Evolutionary conservation across 2,113 vertebrate genomes (phyloP).

Genomic region (Onychorhynchus coronatus): DNA sequence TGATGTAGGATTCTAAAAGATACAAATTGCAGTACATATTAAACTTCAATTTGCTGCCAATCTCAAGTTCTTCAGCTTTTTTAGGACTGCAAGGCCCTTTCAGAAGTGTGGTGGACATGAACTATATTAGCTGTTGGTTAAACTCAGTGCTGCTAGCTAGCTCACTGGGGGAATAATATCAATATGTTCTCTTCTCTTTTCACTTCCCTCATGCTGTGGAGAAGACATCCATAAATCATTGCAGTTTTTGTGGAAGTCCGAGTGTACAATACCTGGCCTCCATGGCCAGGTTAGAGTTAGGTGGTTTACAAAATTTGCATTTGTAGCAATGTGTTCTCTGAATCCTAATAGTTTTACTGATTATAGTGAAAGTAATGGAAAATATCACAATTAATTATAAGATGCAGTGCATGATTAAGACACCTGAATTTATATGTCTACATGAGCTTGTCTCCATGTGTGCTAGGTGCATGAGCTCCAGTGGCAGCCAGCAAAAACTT

Average conservation of each 20-base stretch:
- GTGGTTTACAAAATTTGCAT: background rate
- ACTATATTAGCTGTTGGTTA: background rate
- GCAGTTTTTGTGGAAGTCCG: background rate
- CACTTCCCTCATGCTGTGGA: background rate
- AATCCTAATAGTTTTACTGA: background rate
- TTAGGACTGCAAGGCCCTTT: background rate
- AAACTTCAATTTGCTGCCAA: slow-evolving; percentile 36
- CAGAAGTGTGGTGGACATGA: background rate
- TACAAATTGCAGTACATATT: slow-evolving; percentile 38
- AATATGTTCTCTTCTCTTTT: background rate
- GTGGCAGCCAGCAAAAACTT: background rate
- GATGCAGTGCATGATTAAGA: background rate
- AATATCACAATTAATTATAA: background rate
- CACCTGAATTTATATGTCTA: background rate
- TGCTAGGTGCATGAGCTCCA: background rate
- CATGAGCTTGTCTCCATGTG: background rate
- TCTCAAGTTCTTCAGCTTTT: background rate
- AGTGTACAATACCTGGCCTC: background rate
- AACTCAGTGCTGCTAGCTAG: background rate
- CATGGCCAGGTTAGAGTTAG: background rate
- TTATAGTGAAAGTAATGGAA: background rate
- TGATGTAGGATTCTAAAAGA: slow-evolving; percentile 47
- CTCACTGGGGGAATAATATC: background rate
- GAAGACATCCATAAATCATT: background rate
- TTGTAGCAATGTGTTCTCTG: background rate